Conservation (phyloP, 1,140 invertebrate genomes). For the Dendroctonus ponderosae region DNA sequence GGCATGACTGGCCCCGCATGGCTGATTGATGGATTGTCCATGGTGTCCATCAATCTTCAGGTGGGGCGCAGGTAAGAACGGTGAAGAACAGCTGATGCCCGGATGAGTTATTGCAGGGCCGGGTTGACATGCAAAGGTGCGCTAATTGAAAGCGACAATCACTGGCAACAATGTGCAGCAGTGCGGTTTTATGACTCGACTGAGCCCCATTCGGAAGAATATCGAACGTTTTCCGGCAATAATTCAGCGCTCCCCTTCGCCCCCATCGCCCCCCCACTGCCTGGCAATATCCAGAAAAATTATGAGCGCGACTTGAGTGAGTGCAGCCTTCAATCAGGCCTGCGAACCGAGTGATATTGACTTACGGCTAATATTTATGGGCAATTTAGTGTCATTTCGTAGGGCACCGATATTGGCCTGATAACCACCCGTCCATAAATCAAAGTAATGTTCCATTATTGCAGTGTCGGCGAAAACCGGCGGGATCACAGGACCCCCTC, state of each 20-base stretch:
- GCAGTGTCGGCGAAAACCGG: constrained; percentile 46
- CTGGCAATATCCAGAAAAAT: constrained; percentile 36
- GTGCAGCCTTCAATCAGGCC: constrained; percentile 44
- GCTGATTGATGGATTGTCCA: constrained; percentile 47
- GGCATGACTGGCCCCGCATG: constrained; percentile 40
- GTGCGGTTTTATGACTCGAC: too few relatives aligned
- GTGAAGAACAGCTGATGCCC: constrained; percentile 19
- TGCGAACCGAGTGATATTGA: constrained; percentile 44
- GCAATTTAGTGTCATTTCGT: constrained; percentile 49
- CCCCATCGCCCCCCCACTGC: background rate
- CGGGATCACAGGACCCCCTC: constrained; percentile 9
- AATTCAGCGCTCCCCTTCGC: constrained; percentile 7
- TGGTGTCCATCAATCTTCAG: constrained; percentile 45
- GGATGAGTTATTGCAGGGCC: background rate
- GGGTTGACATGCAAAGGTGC: too few relatives aligned
- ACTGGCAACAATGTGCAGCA: too few relatives aligned
- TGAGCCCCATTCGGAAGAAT: constrained; percentile 31
- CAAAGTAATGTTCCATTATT: constrained; percentile 51
- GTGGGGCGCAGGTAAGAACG: constrained; percentile 33
- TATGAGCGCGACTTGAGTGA: constrained; percentile 41
- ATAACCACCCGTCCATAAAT: constrained; percentile 49
- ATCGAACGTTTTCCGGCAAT: constrained; percentile 32
- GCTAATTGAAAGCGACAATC: too few relatives aligned
- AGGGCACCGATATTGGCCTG: constrained; percentile 50
- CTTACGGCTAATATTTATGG: constrained; percentile 49